Evolutionary conservation across 2,888 invertebrate species (phyloP), one percentile per base, ranked within the genome.

Genomic region (Charanyca ferruginea): DNA sequence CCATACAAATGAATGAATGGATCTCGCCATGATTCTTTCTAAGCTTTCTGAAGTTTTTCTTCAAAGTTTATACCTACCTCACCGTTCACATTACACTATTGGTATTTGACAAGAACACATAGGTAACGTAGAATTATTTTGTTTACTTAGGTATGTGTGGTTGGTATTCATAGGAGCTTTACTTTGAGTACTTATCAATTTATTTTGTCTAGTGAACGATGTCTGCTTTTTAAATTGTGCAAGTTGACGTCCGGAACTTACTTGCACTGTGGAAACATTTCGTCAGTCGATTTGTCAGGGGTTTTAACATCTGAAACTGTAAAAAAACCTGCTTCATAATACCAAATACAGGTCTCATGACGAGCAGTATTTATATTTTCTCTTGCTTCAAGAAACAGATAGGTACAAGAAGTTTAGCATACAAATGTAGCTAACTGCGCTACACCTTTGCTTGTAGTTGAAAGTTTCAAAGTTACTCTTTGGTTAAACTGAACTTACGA

Each of bases 361-460:
- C 22, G 25, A 25, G 23, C 42, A 23, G 16, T 22, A 9, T 38
- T 28, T 28, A 38, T n/a, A 42, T 71, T 42, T 53, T 35, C n/a
- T 35, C 53, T 42, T 9, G 23, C 65, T 25, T 3, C 13, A 49
- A 66, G 35, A 66, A 49, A 16, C 63, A 23, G 6, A 18, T 16
- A 28, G 0, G 42, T 18, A 18, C 42, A 38, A 45, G 16, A 51
- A 45, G 59, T 73, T 69, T 52, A 28, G 51, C 53, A 65, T 71
- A 59, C 53, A 65, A 77, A 76, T 71, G 72, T 55, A 47, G 18
- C 62, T 62, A 76, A 70, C 38, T 58, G 47, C 45, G 42, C 57
- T 42, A 42, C 42, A 71, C 71, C 57, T 63, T 32, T 44, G 42
- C 54, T 47, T 55, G 55, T 68, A 68, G 60, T 49, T 58, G 44